Evolutionary conservation across 1,140 invertebrate genomes (phyloP).

Genomic region (Brachionus paranguensis): DNA sequence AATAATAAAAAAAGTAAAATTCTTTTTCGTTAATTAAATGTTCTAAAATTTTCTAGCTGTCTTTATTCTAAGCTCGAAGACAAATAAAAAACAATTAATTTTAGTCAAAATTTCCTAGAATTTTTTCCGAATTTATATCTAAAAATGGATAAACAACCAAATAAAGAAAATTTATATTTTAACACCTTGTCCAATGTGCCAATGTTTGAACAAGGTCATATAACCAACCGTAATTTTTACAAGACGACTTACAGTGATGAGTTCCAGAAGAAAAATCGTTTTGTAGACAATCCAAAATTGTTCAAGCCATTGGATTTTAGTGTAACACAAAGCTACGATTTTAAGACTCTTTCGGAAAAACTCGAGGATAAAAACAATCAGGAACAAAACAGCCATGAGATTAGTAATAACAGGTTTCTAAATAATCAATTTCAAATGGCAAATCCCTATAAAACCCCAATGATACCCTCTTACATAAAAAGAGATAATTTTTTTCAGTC

Average conservation of each 20-base stretch:
- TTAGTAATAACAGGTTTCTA: not conserved
- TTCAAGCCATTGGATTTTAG: conserved; percentile 20
- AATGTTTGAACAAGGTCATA: conserved; percentile 32
- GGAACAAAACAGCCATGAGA: not conserved
- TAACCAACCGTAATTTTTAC: conserved; percentile 23
- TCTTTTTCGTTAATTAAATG: not conserved
- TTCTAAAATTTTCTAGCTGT: not conserved
- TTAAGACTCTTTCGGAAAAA: conserved; percentile 3
- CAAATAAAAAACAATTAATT: not conserved
- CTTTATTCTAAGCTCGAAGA: not conserved
- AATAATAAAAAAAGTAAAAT: not conserved
- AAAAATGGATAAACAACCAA: conserved; percentile 6
- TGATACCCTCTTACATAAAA: conserved; percentile 26
- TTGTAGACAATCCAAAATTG: not conserved
- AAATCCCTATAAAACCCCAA: not conserved
- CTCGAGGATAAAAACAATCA: not conserved
- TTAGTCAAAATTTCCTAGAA: not conserved
- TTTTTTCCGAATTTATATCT: not conserved
- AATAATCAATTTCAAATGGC: not conserved
- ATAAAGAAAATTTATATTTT: conserved; percentile 33
- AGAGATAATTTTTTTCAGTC: conserved; percentile 30
- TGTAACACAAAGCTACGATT: conserved; percentile 28
- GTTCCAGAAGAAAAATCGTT: not conserved
- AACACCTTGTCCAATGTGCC: conserved; percentile 26
- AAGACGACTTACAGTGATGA: conserved; percentile 33